These are phyloP conservation scores for Turdus rufiventris DNA, from an alignment of 2,113 vertebrate species.

Conservation along the genomic window DNA sequence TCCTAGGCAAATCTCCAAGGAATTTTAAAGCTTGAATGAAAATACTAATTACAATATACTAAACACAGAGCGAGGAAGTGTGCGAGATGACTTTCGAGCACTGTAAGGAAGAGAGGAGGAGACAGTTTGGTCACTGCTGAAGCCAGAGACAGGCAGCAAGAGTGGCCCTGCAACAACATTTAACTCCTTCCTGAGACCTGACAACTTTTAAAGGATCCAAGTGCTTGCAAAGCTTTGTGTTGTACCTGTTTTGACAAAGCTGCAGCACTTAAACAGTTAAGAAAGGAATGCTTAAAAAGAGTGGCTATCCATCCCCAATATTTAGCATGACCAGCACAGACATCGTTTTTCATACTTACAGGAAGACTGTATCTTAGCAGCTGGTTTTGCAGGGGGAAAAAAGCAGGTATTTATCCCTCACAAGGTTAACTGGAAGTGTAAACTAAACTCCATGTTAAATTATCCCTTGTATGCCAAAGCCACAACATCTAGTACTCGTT, in stretches of 20 bases:
- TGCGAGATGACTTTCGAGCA: conserved; percentile 6
- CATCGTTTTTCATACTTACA: background rate
- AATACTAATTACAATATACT: conserved; percentile 49
- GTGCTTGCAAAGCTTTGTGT: background rate
- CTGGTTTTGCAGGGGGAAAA: background rate
- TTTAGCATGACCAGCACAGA: background rate
- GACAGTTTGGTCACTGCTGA: background rate
- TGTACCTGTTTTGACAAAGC: background rate
- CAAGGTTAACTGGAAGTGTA: conserved; percentile 30
- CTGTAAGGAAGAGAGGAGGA: background rate
- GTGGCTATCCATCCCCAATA: background rate
- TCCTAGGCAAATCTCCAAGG: conserved; percentile 48
- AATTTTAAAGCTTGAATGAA: conserved; percentile 60
- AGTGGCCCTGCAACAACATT: fast-evolving
- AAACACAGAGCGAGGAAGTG: conserved; percentile 49
- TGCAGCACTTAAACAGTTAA: fast-evolving
- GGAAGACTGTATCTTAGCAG: background rate
- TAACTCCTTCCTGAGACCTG: background rate
- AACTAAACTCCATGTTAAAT: conserved; percentile 51
- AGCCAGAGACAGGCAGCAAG: background rate
- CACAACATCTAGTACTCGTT: conserved; percentile 35
- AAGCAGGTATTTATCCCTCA: background rate
- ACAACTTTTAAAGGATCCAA: background rate
- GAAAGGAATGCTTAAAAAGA: background rate
- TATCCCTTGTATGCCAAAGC: conserved; percentile 54